A percentile compares a stretch with the other conserved stretches of the same genome.
Conservation (phyloP, 2,113 vertebrate species). For the Epinephelus fuscoguttatus region DNA sequence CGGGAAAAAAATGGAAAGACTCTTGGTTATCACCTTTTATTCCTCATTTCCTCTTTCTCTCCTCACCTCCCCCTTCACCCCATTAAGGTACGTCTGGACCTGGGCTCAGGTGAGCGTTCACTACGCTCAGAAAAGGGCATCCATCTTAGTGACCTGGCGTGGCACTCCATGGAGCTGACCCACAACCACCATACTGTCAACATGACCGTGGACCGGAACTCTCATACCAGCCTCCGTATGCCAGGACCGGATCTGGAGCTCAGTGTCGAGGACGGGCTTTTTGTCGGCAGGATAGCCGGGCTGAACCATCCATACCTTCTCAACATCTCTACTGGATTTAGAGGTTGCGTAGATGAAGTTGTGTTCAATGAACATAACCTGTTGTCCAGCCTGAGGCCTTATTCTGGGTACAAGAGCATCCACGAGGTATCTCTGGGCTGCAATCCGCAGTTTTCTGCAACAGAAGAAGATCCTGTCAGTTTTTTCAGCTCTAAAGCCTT, state of each 20-base stretch:
- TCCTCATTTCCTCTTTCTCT: background rate
- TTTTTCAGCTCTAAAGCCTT: constrained; percentile 92
- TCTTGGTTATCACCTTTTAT: background rate
- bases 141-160: constrained; percentile 85
- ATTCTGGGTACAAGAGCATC: constrained; percentile 86
- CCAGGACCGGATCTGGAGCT: constrained; percentile 83
- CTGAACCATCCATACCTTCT: constrained; percentile 81
- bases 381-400: constrained; percentile 85
- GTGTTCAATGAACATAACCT: constrained; percentile 88
- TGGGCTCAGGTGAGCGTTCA: constrained; percentile 83
- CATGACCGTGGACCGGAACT: constrained; percentile 84
- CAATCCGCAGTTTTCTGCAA: constrained; percentile 89
- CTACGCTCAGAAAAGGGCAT: constrained; percentile 83
- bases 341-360: constrained; percentile 89
- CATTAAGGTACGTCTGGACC: constrained; percentile 86
- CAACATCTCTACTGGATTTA: constrained; percentile 75
- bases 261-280: constrained; percentile 87
- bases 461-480: constrained; percentile 87
- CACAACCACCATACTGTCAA: constrained; percentile 79
- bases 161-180: constrained; percentile 87
- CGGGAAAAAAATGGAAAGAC: background rate
- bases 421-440: constrained; percentile 91
- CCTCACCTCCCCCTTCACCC: background rate
- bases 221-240: constrained; percentile 73
- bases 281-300: constrained; percentile 83